Evolutionary conservation across 64 coral and sea anemone species (phyloP), one percentile per base, ranked within the genome.

Genomic region (Montipora sp.): DNA sequence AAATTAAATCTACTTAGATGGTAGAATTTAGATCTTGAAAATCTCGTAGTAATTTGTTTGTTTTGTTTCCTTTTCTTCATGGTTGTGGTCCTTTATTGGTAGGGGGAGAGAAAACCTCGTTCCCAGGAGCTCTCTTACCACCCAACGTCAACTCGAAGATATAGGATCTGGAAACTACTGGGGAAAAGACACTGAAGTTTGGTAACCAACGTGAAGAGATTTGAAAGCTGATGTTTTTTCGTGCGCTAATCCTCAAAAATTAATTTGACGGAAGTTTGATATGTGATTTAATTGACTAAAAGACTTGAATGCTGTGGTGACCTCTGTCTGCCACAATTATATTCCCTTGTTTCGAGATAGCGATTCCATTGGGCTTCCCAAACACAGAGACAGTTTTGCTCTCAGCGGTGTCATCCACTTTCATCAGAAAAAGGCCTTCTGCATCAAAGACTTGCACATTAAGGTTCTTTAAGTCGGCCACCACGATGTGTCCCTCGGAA

Each of bases 311-410:
- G 51, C 43, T 75, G 67, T 96, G 95, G 71, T 85, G 69, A 18
- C 95, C 95, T 88, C 95, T 87, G 60, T 96, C 95, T 36, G 95
- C 95, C 24, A 96, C 95, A n/a, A 94, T 77, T 23, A 96, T 76
- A 46, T 96, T 96, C 0, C 95, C 95, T 53, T 94, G 93, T 51
- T 87, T 77, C 16, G 92, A 88, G 21, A 96, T 94, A 21, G 95
- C 92, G 16, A 96, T 46, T 0, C 95, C 95, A 36, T 92, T 96
- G 10, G 95, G 95, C 14, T 96, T 96, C 70, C 87, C 78, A 73
- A 96, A 94, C 21, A 45, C 85, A 60, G 83, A 90, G 3, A 53
- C 71, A n/a, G 61, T 87, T 66, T 96, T 96, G 0, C 74, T 76
- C 0, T 91, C 88, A 9, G 84, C 81, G 72, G 81, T 73, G 11